phyloP scores from a whole-genome alignment of 1,140 invertebrate species.

The Drosophila mayri region DNA sequence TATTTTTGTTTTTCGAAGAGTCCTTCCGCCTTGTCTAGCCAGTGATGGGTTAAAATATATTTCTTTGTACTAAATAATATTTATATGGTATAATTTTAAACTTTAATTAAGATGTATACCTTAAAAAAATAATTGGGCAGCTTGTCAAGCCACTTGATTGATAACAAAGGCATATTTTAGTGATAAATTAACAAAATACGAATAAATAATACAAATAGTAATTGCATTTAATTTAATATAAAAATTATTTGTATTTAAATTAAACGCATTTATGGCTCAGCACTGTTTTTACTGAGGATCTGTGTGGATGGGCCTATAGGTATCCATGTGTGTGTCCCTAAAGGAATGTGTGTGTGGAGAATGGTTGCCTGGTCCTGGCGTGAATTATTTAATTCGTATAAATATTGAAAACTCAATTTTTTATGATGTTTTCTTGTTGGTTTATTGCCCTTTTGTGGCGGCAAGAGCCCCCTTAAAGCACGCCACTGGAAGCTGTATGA shows the following conservation, averaged over 20 bases:
- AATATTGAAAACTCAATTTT: slow-evolving; percentile 82
- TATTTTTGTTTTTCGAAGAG: neutral
- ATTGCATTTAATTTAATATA: neutral
- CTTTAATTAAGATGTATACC: neutral
- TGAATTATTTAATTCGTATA: slow-evolving; percentile 83
- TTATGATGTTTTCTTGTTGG: slow-evolving; percentile 78
- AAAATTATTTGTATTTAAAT: neutral
- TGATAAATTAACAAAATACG: no score
- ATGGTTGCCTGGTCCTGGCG: slow-evolving; percentile 26
- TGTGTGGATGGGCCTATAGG: neutral
- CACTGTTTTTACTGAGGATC: neutral
- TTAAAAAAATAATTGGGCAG: neutral
- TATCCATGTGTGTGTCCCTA: neutral
- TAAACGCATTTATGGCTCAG: neutral
- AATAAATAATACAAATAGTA: no score
- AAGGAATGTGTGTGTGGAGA: neutral
- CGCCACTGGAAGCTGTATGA: no score
- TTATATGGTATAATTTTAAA: no score
- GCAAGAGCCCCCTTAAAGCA: no score
- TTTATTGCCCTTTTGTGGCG: slow-evolving; percentile 77
- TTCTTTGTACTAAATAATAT: no score
- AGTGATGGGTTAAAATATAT: neutral
- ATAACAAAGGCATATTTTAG: no score
- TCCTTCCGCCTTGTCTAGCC: slow-evolving; percentile 28
- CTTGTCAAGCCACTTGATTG: no score